A percentile compares a stretch with the other conserved stretches of the same genome.
Conservation (phyloP, 1,140 invertebrate genomes). For the Euglossa dilemma region DNA sequence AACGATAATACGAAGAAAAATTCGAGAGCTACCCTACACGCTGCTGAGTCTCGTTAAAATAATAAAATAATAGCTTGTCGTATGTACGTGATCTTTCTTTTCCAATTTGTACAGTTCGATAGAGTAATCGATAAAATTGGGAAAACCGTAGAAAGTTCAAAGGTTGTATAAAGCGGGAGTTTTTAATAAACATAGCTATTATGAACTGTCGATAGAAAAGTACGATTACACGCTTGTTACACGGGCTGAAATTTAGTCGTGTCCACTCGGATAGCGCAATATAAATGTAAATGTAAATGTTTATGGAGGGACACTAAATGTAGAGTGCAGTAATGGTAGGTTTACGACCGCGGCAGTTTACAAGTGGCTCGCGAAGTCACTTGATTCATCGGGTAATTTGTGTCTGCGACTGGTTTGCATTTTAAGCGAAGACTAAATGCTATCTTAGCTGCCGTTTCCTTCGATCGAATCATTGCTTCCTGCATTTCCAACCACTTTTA, state of each 20-base stretch:
- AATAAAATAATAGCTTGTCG: no score
- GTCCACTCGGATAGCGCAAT: background rate
- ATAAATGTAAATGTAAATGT: conserved; percentile 52
- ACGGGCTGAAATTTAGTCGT: conserved; percentile 8
- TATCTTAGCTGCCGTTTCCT: background rate
- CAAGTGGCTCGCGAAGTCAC: conserved; percentile 45
- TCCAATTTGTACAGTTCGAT: background rate
- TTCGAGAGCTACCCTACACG: no score
- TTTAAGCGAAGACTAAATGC: conserved; percentile 8
- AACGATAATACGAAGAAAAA: no score
- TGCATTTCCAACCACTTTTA: background rate
- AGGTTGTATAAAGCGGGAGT: background rate
- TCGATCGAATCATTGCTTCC: background rate
- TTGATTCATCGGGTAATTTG: conserved; percentile 36
- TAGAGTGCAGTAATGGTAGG: conserved; percentile 45
- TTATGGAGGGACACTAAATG: conserved; percentile 44
- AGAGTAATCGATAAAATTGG: no score
- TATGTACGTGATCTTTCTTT: no score
- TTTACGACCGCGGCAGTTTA: conserved; percentile 43
- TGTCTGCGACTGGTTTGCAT: conserved; percentile 23
- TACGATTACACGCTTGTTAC: background rate
- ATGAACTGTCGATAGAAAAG: background rate
- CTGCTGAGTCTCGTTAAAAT: no score
- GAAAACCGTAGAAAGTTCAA: background rate
- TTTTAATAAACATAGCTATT: background rate